phyloP scores from a whole-genome alignment of 2,797 vertebrate species.

The Florisuga fusca region DNA sequence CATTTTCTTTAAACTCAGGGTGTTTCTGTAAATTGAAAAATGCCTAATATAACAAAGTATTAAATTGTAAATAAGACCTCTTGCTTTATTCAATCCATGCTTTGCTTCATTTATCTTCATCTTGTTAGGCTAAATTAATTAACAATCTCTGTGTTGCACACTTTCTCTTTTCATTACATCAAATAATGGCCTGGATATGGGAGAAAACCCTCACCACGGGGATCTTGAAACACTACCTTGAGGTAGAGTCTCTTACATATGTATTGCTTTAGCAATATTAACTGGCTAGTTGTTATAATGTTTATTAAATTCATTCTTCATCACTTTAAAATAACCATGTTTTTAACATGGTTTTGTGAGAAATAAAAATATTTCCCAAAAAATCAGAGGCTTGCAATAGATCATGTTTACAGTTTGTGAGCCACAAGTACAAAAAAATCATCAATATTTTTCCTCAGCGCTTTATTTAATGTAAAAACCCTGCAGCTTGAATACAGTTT shows the following conservation, averaged over 20 bases:
- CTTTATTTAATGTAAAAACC: neutral
- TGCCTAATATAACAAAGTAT: slow-evolving; percentile 73
- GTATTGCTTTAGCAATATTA: slow-evolving; percentile 54
- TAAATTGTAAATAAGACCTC: slow-evolving; percentile 91
- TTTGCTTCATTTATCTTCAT: slow-evolving; percentile 99
- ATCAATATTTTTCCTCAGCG: neutral
- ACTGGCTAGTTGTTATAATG: slow-evolving; percentile 26
- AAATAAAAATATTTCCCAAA: neutral
- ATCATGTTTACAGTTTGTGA: neutral
- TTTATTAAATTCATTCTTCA: slow-evolving; percentile 54
- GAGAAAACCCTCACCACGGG: slow-evolving; percentile 75
- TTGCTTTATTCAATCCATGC: slow-evolving; percentile 90
- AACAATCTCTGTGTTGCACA: slow-evolving; percentile 96
- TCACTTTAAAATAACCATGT: slow-evolving; percentile 26
- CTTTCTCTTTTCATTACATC: slow-evolving; percentile 99
- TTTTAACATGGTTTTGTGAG: neutral
- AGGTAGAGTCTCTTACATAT: slow-evolving; percentile 65
- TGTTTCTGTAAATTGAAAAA: slow-evolving; percentile 72
- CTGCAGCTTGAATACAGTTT: neutral
- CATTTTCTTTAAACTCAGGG: slow-evolving; percentile 55
- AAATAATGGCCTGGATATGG: slow-evolving; percentile 92
- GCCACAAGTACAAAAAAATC: neutral
- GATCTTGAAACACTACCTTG: slow-evolving; percentile 72
- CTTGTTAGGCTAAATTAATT: slow-evolving; percentile 99
- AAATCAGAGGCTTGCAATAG: neutral